Percentiles rank a stretch among this genome's conserved stretches.
Conservation (phyloP, 1,140 invertebrate genomes). For the Pogonomyrmex californicus region DNA sequence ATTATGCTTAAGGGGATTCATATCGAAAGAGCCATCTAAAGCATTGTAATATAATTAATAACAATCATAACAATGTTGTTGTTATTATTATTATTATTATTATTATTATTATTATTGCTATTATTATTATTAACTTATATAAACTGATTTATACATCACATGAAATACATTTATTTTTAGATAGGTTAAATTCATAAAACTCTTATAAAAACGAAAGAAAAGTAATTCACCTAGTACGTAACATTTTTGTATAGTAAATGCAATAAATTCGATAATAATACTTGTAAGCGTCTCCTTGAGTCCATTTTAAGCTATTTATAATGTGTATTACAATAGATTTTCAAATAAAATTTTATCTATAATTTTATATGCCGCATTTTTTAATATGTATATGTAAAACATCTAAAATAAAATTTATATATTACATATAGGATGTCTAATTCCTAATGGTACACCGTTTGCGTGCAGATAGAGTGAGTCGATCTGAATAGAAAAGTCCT, state of each 20-base stretch:
- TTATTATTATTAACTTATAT: neutral
- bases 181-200: neutral
- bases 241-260: constrained; percentile 4
- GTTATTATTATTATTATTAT: neutral
- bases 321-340: neutral
- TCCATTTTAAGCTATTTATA: neutral
- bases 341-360: neutral
- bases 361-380: neutral
- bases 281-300: neutral
- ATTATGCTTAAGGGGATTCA: neutral
- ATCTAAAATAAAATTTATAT: neutral
- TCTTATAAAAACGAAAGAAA: constrained; percentile 8
- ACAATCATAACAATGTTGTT: neutral
- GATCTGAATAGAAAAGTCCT: no score
- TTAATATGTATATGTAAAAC: neutral
- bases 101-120: neutral
- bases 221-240: neutral
- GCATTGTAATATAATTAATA: neutral
- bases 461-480: no score
- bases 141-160: neutral
- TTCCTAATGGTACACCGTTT: neutral
- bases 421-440: neutral
- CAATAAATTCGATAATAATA: constrained; percentile 15
- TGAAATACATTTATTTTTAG: neutral
- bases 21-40: neutral